Evolutionary conservation across 2,113 vertebrate species (phyloP).

Genomic region (Hippocampus mohnikei): DNA sequence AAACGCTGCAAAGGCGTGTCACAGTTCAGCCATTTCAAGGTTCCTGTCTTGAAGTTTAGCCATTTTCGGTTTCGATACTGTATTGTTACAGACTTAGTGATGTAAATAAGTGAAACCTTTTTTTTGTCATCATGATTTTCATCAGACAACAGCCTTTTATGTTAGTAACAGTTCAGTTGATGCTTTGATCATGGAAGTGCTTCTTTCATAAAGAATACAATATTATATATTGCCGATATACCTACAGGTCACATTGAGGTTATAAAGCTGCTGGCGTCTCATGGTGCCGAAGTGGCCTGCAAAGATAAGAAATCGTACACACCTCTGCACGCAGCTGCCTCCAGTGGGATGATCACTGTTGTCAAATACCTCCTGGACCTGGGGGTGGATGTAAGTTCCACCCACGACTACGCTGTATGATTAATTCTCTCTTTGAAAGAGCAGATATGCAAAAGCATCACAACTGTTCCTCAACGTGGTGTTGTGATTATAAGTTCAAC

Average conservation of each 20-base stretch:
- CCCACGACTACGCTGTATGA: conserved; percentile 3
- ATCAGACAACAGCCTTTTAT: neutral
- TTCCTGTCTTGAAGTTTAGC: no score
- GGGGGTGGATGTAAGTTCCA: conserved; percentile 88
- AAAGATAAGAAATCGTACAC: conserved; percentile 97
- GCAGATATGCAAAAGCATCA: neutral
- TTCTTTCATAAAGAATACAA: neutral
- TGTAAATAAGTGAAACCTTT: neutral
- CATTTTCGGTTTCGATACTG: no score
- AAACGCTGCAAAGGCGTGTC: no score
- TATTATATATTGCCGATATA: neutral
- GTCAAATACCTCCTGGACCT: conserved; percentile 96
- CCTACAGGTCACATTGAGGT: conserved; percentile 92
- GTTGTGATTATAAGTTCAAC: neutral
- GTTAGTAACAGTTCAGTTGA: neutral
- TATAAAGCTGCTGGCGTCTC: conserved; percentile 89
- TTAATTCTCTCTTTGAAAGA: conserved; percentile 1
- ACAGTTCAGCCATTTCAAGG: no score
- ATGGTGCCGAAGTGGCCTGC: conserved; percentile 93
- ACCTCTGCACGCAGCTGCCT: conserved; percentile 92
- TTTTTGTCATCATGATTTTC: neutral
- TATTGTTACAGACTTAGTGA: neutral
- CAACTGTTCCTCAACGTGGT: neutral
- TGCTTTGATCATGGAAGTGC: neutral
- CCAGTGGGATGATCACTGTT: conserved; percentile 94